Evolutionary conservation across 2,797 vertebrate genomes (phyloP), one percentile per base, ranked within the genome.

Genomic region (Cirrhinus mrigala): DNA sequence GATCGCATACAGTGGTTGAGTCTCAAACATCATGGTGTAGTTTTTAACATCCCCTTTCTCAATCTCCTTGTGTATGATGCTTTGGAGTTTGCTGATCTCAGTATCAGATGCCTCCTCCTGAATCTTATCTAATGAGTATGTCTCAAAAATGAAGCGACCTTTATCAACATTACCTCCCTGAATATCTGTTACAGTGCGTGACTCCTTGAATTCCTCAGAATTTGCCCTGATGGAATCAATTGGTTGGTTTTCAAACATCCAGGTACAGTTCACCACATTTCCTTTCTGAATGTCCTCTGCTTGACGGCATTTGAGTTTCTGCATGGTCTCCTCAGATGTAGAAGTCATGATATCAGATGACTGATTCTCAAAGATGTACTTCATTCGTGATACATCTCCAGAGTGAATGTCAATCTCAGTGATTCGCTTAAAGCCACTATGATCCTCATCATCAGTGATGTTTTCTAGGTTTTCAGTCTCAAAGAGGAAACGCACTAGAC

Each of bases 11-110:
- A 99, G 94, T 0, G 98, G 97, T 87, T 97, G 96, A 15, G 95
- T 96, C 94, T 99, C 98, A 93, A 99, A 98, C 93, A 98, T 96
- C 97, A 98, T 96, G 75, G 95, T 97, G 87, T 98, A 98, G 88
- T 96, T 97, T 92, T 97, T 97, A 50, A 98, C 97, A 33, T 98
- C 94, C 66, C 97, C 97, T 69, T 92, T 97, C 75, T 96, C 94
- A 60, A 90, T 92, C 69, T 97, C 95, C 48, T 96, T 94, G 85
- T 94, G 89, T 40, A 91, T 93, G 81, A 94, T 91, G 81, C 92
- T 95, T 71, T 95, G 94, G 70, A 95, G 89, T 52, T 93, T 92
- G 48, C 91, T 94, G 54, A 94, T 91, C 58, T 92, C 92, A 0
- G 89, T 91, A 77, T 93, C 92, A 1, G 92, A 90, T 6, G 94